Conservation (phyloP, 2,797 vertebrate genomes). For the Holocentrus rufus region DNA sequence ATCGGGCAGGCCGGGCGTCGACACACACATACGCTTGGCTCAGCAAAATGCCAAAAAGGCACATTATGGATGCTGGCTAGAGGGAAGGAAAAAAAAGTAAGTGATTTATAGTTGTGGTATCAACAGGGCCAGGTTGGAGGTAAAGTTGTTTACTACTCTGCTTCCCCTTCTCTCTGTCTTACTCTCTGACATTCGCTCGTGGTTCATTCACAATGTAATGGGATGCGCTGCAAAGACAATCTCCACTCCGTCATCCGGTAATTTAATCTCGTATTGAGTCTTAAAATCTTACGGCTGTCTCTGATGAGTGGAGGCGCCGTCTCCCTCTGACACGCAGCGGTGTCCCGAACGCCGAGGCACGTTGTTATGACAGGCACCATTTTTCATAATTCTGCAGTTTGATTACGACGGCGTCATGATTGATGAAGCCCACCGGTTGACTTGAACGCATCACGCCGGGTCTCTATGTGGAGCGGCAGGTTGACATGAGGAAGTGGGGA, state of each 20-base stretch:
- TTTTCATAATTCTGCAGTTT: slow-evolving; percentile 82
- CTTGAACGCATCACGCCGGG: slow-evolving; percentile 55
- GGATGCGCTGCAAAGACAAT: slow-evolving; percentile 27
- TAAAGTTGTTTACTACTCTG: slow-evolving; percentile 63
- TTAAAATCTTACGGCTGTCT: slow-evolving; percentile 43
- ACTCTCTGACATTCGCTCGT: slow-evolving; percentile 51
- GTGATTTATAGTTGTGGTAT: slow-evolving; percentile 68
- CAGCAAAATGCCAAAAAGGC: slow-evolving; percentile 64
- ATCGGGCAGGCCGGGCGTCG: slow-evolving; percentile 37
- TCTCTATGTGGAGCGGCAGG: slow-evolving; percentile 38
- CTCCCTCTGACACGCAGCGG: slow-evolving; percentile 60
- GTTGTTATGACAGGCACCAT: slow-evolving; percentile 79
- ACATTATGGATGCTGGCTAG: slow-evolving; percentile 59
- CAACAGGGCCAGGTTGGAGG: slow-evolving; percentile 51
- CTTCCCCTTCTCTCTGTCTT: slow-evolving; percentile 40
- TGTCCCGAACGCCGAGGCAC: slow-evolving; percentile 62
- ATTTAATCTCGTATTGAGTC: slow-evolving; percentile 62
- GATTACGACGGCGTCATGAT: slow-evolving; percentile 79
- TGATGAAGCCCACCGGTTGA: slow-evolving; percentile 76
- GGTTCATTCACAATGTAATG: slow-evolving; percentile 36
- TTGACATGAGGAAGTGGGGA: slow-evolving; percentile 55
- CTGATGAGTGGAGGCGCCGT: slow-evolving; percentile 70
- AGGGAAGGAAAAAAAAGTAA: slow-evolving; percentile 4
- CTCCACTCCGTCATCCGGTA: slow-evolving; percentile 61
- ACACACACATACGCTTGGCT: slow-evolving; percentile 59